Evolutionary conservation across 2,888 invertebrate genomes (phyloP).

Genomic region (Lottia gigantea): DNA sequence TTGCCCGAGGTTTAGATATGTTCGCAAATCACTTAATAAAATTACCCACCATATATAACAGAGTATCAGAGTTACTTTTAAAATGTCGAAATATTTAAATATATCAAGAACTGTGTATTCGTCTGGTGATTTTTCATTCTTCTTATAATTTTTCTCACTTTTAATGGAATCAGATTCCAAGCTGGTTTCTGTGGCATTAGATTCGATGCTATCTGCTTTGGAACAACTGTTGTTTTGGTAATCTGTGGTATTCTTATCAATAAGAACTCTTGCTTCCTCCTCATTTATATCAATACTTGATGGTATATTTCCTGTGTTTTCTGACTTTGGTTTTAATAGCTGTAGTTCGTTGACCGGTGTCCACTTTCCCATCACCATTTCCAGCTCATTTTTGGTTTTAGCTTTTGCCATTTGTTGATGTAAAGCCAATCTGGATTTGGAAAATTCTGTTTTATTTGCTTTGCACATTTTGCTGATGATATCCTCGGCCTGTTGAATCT

Average conservation of each 20-base stretch:
- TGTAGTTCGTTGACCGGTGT: not conserved
- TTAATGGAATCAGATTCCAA: too few relatives aligned
- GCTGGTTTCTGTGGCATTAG: not conserved
- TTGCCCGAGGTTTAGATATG: too few relatives aligned
- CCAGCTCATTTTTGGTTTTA: not conserved
- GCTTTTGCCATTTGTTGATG: not conserved
- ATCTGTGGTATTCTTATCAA: not conserved
- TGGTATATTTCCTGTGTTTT: not conserved
- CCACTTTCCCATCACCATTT: not conserved
- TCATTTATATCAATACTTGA: not conserved
- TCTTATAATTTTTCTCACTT: too few relatives aligned
- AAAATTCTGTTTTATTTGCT: constrained; percentile 17
- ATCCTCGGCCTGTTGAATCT: constrained; percentile 36
- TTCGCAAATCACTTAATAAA: too few relatives aligned
- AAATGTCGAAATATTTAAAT: constrained; percentile 33
- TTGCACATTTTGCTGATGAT: constrained; percentile 27
- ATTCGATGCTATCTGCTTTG: not conserved
- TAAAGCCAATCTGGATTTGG: constrained; percentile 7
- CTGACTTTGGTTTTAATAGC: not conserved
- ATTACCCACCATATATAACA: constrained; percentile 44
- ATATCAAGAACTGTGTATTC: constrained; percentile 41
- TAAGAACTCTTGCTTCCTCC: not conserved
- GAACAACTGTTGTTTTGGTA: not conserved
- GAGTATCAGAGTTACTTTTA: constrained; percentile 37
- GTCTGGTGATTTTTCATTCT: constrained; percentile 6